These are phyloP conservation scores for Catalaphyllia jardinei DNA, from an alignment of 64 coral and sea anemone species.

Conservation along the genomic window DNA sequence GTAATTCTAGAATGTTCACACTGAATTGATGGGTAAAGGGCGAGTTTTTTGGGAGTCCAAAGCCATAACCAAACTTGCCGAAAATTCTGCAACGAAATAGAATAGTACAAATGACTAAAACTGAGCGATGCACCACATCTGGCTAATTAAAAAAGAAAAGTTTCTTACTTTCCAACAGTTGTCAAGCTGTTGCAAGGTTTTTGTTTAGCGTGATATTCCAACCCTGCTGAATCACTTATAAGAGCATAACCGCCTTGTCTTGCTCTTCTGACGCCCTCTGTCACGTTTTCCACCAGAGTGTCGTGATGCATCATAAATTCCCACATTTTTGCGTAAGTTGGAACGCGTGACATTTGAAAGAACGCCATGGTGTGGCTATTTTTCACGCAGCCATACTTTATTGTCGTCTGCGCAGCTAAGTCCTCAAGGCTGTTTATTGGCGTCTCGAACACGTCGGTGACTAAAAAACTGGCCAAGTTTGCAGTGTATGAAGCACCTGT, in stretches of 20 bases:
- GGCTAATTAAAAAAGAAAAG: too few species aligned
- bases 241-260: slow-evolving; percentile 33
- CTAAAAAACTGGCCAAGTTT: slow-evolving; percentile 29
- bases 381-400: slow-evolving; percentile 33
- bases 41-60: slow-evolving; percentile 25
- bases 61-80: slow-evolving; percentile 33
- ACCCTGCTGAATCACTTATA: slow-evolving; percentile 37
- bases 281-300: slow-evolving; percentile 36
- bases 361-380: slow-evolving; percentile 29
- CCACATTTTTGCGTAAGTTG: slow-evolving; percentile 33
- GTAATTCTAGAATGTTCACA: slow-evolving; percentile 10
- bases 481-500: slow-evolving; percentile 50
- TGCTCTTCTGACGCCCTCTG: slow-evolving; percentile 26
- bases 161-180: slow-evolving; percentile 36
- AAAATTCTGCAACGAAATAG: slow-evolving; percentile 1
- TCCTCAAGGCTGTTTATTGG: slow-evolving; percentile 48
- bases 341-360: slow-evolving; percentile 48
- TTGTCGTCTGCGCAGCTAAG: slow-evolving; percentile 34
- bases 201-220: slow-evolving; percentile 34
- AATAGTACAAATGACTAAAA: neutral
- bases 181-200: slow-evolving; percentile 41
- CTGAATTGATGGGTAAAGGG: slow-evolving; percentile 27
- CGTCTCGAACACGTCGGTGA: slow-evolving; percentile 40
- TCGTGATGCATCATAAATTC: slow-evolving; percentile 34
- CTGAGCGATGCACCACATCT: too few species aligned